These are phyloP conservation scores for Hydraecia micacea DNA, from an alignment of 2,888 invertebrate genomes.

Conservation along the genomic window DNA sequence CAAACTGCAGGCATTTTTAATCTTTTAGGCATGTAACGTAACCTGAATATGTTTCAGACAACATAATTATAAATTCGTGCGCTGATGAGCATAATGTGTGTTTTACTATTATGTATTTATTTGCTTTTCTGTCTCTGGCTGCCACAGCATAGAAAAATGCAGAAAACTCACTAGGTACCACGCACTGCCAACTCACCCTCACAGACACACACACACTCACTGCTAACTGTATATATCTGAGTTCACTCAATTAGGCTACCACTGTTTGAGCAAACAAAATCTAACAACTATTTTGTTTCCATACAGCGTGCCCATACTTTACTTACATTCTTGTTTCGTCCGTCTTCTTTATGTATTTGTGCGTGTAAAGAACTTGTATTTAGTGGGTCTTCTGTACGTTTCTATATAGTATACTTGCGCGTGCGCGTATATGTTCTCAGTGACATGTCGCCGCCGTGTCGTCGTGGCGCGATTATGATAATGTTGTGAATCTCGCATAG, in stretches of 20 bases:
- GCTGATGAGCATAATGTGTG: constrained; percentile 9
- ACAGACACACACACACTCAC: too few relatives aligned
- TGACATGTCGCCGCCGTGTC: neutral
- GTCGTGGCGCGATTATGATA: constrained; percentile 17
- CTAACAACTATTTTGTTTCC: neutral
- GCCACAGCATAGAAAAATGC: neutral
- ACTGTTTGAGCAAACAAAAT: neutral
- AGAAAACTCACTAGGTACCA: constrained; percentile 4
- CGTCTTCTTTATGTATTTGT: neutral
- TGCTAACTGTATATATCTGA: too few relatives aligned
- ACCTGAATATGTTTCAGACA: constrained; percentile 35
- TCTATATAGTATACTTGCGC: neutral
- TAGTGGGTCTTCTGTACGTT: neutral
- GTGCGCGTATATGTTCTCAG: neutral
- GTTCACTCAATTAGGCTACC: neutral
- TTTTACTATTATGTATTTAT: constrained; percentile 17
- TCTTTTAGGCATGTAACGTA: constrained; percentile 4
- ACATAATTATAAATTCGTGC: constrained; percentile 1
- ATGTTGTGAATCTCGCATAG: constrained; percentile 42
- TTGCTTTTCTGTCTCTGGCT: neutral
- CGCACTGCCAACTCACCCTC: neutral
- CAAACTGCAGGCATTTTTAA: neutral
- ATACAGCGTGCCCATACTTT: neutral
- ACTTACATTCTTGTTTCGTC: neutral
- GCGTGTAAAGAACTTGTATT: neutral